These are phyloP conservation scores for Mungos mungo DNA, from an alignment of 2,113 vertebrate genomes.

Conservation along the genomic window DNA sequence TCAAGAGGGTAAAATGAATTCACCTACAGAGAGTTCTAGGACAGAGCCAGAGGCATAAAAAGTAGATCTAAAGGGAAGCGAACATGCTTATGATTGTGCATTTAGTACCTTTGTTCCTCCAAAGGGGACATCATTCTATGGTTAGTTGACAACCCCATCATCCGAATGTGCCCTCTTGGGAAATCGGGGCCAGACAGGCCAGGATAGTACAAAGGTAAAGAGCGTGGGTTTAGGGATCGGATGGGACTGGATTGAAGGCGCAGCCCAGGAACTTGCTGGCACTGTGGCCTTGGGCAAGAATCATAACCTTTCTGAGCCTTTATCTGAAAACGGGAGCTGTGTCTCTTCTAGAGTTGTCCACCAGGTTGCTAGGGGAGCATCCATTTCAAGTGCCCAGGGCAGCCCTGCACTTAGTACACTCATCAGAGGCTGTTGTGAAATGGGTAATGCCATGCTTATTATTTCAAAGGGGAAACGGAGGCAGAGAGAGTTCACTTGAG, in stretches of 20 bases:
- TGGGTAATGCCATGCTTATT: not conserved
- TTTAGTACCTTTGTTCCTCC: not conserved
- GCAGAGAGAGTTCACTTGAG: not conserved
- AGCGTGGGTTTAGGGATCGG: not conserved
- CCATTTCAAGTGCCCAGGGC: not conserved
- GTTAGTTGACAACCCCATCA: not conserved
- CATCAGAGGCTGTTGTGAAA: not conserved
- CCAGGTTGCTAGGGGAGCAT: not conserved
- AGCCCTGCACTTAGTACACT: not conserved
- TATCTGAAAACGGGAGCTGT: not conserved
- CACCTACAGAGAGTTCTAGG: not conserved
- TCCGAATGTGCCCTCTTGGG: not conserved
- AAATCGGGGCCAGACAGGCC: not conserved
- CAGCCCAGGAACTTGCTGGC: not conserved
- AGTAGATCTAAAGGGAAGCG: not conserved
- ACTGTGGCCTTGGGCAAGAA: not conserved
- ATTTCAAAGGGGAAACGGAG: constrained; percentile 27
- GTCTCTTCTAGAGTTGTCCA: not conserved
- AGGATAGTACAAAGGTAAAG: not conserved
- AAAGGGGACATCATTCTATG: not conserved
- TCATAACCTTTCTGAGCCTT: not conserved
- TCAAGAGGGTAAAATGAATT: not conserved
- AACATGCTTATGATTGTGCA: not conserved
- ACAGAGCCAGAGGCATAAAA: not conserved
- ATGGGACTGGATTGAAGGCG: not conserved